Percentiles rank a stretch among this genome's conserved stretches.
Evolutionary conservation across 2,888 invertebrate species (phyloP).

Genomic region (Branchipolynoe longqiensis): DNA sequence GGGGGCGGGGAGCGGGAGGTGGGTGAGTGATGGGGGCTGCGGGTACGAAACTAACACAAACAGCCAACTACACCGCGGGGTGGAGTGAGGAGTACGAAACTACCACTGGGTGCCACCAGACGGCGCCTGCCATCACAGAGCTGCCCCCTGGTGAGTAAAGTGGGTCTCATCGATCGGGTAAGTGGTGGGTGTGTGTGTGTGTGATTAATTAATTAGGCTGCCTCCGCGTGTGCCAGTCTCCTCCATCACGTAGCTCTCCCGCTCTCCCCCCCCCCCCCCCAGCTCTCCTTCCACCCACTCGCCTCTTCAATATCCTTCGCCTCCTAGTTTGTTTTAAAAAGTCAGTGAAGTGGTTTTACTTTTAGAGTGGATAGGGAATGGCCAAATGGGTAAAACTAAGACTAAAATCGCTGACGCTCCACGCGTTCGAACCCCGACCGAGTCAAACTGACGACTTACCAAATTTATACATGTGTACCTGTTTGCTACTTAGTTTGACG

Average conservation of each 20-base stretch:
- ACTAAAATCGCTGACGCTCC: too few relatives aligned
- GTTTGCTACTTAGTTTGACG: too few relatives aligned
- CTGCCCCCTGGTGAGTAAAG: conserved; percentile 41
- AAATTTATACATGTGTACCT: too few relatives aligned
- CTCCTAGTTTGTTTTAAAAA: too few relatives aligned
- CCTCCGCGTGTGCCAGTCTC: conserved; percentile 11
- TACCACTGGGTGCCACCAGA: background rate
- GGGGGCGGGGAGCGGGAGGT: background rate
- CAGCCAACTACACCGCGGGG: background rate
- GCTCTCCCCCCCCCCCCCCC: background rate
- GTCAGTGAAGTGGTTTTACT: too few relatives aligned
- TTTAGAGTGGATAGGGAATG: too few relatives aligned
- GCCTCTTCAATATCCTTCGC: background rate
- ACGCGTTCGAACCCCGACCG: too few relatives aligned
- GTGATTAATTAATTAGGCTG: too few relatives aligned
- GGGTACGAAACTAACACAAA: conserved; percentile 17
- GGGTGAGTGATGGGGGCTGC: background rate
- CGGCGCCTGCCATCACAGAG: conserved; percentile 17
- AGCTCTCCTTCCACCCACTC: background rate
- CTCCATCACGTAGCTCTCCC: conserved; percentile 29
- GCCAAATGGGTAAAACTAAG: too few relatives aligned
- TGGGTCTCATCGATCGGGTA: conserved; percentile 49
- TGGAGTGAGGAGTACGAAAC: conserved; percentile 34
- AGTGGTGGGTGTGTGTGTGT: too few relatives aligned
- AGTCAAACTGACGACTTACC: too few relatives aligned